Evolutionary conservation across 2,113 vertebrate genomes (phyloP).

Genomic region (Podilymbus podiceps): DNA sequence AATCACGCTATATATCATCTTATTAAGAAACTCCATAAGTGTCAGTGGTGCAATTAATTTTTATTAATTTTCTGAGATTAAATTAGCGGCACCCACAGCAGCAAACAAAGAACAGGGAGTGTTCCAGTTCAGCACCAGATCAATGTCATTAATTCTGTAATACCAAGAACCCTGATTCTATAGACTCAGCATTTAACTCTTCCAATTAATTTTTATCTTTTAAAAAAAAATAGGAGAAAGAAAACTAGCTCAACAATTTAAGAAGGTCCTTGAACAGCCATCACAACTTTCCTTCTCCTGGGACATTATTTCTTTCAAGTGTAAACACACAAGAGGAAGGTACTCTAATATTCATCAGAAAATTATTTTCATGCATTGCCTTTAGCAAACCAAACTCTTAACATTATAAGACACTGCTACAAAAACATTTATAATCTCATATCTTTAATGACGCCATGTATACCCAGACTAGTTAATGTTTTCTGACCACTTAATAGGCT

Average conservation of each 20-base stretch:
- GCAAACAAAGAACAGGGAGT: constrained; percentile 46
- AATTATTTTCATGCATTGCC: neutral
- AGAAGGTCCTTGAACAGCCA: constrained; percentile 68
- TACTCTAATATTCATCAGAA: neutral
- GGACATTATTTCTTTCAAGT: constrained; percentile 39
- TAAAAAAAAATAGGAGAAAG: neutral
- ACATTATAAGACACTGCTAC: neutral
- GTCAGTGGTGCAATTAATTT: constrained; percentile 68
- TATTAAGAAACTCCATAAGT: constrained; percentile 64
- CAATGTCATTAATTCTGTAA: constrained; percentile 71
- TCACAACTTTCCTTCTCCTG: constrained; percentile 53
- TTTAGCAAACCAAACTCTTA: constrained; percentile 25
- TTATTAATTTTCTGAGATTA: constrained; percentile 77
- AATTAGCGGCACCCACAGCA: constrained; percentile 63
- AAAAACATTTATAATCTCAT: neutral
- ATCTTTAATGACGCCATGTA: neutral
- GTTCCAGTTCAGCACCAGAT: constrained; percentile 50
- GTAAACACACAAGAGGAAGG: neutral
- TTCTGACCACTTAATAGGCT: neutral
- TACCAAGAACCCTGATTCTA: constrained; percentile 58
- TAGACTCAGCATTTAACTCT: constrained; percentile 71
- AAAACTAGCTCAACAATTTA: constrained; percentile 58
- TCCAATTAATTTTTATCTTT: constrained; percentile 72
- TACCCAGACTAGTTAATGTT: neutral
- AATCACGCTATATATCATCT: constrained; percentile 50